Evolutionary conservation across 35 echinoderm and acorn worm species (phyloP).

Genomic region (Lytechinus variegatus): DNA sequence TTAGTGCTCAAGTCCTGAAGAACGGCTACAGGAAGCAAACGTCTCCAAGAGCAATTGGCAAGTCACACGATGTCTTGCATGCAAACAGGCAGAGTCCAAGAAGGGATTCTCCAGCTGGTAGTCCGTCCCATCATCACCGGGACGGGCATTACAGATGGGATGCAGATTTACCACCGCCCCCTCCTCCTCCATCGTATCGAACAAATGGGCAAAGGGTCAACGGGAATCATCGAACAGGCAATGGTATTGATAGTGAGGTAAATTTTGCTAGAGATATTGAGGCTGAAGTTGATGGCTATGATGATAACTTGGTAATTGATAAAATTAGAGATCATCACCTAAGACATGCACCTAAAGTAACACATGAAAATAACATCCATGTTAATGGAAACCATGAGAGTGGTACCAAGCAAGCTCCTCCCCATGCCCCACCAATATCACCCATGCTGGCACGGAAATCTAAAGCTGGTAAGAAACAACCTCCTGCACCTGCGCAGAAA

Average conservation of each 20-base stretch:
- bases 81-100: neutral
- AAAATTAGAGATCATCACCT: neutral
- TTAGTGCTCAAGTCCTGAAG: slow-evolving; percentile 39
- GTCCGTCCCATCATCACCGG: neutral
- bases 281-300: slow-evolving; percentile 28
- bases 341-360: neutral
- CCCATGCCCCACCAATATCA: neutral
- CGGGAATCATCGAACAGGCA: neutral
- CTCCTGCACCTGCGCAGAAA: slow-evolving; percentile 29
- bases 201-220: neutral
- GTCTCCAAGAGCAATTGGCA: slow-evolving; percentile 25
- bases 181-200: slow-evolving; percentile 18
- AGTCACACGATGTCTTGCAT: neutral
- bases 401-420: neutral
- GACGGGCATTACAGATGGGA: slow-evolving; percentile 11
- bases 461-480: slow-evolving; percentile 46
- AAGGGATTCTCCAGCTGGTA: slow-evolving; percentile 4
- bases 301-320: slow-evolving; percentile 38
- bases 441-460: neutral
- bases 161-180: slow-evolving; percentile 27
- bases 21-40: slow-evolving; percentile 28
- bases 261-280: slow-evolving; percentile 34
- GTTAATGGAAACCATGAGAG: slow-evolving; percentile 33
- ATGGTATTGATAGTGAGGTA: neutral
- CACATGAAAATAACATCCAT: neutral